Conservation (phyloP, 2,888 invertebrate genomes). For the Tiliacea citrago region DNA sequence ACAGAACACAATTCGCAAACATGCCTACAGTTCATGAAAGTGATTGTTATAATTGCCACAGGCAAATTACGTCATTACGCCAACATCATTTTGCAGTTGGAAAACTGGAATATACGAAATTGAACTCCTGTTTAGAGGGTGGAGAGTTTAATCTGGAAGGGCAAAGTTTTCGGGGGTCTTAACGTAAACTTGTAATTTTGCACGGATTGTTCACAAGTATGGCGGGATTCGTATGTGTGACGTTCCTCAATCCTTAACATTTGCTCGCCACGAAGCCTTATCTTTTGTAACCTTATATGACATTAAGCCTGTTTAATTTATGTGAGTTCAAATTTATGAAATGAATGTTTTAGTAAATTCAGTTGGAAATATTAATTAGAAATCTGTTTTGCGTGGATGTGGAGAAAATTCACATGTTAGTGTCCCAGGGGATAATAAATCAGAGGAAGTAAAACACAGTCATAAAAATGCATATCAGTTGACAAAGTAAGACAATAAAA, state of each 20-base stretch:
- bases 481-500: conserved; percentile 68
- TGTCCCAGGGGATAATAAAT: conserved; percentile 51
- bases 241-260: conserved; percentile 69
- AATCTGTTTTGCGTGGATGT: conserved; percentile 23
- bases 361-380: conserved; percentile 13
- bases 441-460: conserved; percentile 60
- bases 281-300: conserved; percentile 67
- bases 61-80: conserved; percentile 70
- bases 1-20: conserved; percentile 72
- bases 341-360: conserved; percentile 28
- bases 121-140: conserved; percentile 5
- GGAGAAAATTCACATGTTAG: conserved; percentile 29
- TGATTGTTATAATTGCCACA: conserved; percentile 76
- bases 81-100: conserved; percentile 54
- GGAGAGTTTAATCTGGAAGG: conserved; percentile 45
- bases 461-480: conserved; percentile 64
- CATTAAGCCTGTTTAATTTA: conserved; percentile 56
- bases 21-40: conserved; percentile 74
- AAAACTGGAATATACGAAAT: conserved; percentile 29
- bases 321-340: conserved; percentile 42
- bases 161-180: conserved; percentile 31
- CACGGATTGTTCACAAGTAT: conserved; percentile 67
- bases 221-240: conserved; percentile 67
- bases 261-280: conserved; percentile 71
- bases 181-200: conserved; percentile 55